A percentile compares a stretch with the other conserved stretches of the same genome.
These are phyloP conservation scores for Aphaenogaster floridana DNA, from an alignment of 1,140 invertebrate genomes.

Conservation along the genomic window DNA sequence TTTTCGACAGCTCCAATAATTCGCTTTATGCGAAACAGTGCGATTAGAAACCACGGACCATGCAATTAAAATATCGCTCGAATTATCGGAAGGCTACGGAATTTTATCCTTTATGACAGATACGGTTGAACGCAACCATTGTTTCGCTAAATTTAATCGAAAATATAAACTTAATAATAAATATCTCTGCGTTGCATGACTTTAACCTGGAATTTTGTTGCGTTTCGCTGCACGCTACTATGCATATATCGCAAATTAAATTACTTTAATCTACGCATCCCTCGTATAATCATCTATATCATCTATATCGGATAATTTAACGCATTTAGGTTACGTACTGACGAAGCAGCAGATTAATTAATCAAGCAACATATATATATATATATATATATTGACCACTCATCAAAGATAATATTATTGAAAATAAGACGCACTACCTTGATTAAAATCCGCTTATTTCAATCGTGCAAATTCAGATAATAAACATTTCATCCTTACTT, in stretches of 20 bases:
- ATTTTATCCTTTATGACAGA: slow-evolving; percentile 33
- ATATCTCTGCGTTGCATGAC: not conserved
- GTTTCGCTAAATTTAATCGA: not conserved
- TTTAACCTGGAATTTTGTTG: not conserved
- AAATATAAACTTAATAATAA: not conserved
- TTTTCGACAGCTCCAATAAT: slow-evolving; percentile 13
- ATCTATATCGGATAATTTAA: slow-evolving; percentile 5
- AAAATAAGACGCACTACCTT: slow-evolving; percentile 1
- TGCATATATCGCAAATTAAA: not conserved
- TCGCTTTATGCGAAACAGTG: not conserved
- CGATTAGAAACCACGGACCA: slow-evolving; percentile 2
- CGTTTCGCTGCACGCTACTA: not conserved
- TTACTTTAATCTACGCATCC: not conserved
- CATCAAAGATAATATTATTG: slow-evolving; percentile 12
- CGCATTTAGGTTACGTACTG: not conserved
- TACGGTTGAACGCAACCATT: slow-evolving; percentile 12
- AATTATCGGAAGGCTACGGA: not conserved
- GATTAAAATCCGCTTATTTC: slow-evolving; percentile 11
- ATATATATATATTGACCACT: not conserved
- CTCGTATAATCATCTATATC: not conserved
- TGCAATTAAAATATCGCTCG: slow-evolving; percentile 1
- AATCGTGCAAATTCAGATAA: not conserved
- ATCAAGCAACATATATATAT: not conserved
- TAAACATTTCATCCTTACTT: not conserved
- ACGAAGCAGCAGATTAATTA: not conserved